These are phyloP conservation scores for Drosophila sechellia DNA, from an alignment of 1,140 invertebrate genomes.

Conservation along the genomic window DNA sequence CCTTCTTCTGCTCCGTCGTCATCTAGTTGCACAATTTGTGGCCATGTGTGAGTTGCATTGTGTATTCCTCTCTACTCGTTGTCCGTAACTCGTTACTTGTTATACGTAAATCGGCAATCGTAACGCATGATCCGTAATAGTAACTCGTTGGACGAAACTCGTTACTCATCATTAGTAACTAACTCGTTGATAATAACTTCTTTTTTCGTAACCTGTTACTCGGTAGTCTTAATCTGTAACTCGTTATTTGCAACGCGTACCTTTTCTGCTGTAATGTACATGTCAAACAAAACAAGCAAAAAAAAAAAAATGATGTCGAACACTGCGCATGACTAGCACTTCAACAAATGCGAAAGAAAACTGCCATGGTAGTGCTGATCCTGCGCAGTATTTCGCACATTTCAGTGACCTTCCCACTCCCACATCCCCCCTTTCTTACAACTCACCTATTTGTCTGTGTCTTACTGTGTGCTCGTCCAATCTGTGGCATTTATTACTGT, in stretches of 20 bases:
- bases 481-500: constrained; percentile 83
- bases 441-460: constrained; percentile 18
- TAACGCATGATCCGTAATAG: constrained; percentile 20
- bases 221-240: neutral
- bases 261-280: constrained; percentile 10
- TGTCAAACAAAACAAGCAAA: constrained; percentile 3
- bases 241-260: constrained; percentile 2
- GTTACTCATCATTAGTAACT: constrained; percentile 6
- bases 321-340: constrained; percentile 19
- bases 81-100: constrained; percentile 19
- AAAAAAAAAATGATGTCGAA: neutral
- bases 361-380: constrained; percentile 1
- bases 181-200: constrained; percentile 1
- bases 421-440: neutral
- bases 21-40: constrained; percentile 80
- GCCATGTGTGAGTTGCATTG: constrained; percentile 78
- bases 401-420: constrained; percentile 11
- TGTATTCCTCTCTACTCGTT: constrained; percentile 33
- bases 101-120: constrained; percentile 15
- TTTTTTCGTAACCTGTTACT: neutral
- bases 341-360: neutral
- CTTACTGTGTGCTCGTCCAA: constrained; percentile 66
- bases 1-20: constrained; percentile 39
- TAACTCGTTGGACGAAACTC: constrained; percentile 14
- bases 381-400: constrained; percentile 31